These are phyloP conservation scores for Propithecus coquereli DNA, from an alignment of 2,113 vertebrate genomes.

Conservation along the genomic window DNA sequence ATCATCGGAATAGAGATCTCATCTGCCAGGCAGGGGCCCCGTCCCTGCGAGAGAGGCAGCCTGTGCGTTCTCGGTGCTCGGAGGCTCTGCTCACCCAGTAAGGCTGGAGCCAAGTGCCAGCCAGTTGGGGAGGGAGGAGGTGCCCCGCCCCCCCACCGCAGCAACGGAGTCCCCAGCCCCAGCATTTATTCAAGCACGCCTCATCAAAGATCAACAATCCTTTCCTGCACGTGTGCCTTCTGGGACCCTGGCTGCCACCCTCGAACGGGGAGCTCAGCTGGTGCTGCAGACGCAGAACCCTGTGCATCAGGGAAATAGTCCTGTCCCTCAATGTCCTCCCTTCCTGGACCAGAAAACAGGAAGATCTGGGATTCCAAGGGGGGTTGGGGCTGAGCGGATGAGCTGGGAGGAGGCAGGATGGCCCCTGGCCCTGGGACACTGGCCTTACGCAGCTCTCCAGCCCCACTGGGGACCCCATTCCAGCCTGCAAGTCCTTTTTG, in stretches of 20 bases:
- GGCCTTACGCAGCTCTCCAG: rapidly evolving
- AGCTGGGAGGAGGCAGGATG: neutral
- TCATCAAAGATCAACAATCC: neutral
- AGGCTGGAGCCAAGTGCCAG: neutral
- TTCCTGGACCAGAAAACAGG: neutral
- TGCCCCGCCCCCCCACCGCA: rapidly evolving
- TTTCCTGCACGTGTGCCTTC: neutral
- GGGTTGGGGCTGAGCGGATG: rapidly evolving
- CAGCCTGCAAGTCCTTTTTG: neutral
- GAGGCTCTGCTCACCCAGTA: rapidly evolving
- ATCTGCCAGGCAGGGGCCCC: constrained; percentile 48
- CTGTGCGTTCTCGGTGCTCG: neutral
- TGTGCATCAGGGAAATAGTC: rapidly evolving
- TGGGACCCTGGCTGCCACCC: neutral
- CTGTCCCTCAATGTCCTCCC: neutral
- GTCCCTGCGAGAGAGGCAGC: neutral
- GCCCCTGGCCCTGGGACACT: no score
- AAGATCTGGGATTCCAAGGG: neutral
- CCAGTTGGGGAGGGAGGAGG: no score
- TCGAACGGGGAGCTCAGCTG: rapidly evolving
- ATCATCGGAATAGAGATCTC: constrained; percentile 64
- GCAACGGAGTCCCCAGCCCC: neutral
- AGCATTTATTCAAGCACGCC: rapidly evolving
- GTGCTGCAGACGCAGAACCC: neutral
- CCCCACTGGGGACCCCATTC: neutral